Evolutionary conservation across 2,797 vertebrate species (phyloP), one percentile per base, ranked within the genome.

Genomic region (Salarias fasciatus): DNA sequence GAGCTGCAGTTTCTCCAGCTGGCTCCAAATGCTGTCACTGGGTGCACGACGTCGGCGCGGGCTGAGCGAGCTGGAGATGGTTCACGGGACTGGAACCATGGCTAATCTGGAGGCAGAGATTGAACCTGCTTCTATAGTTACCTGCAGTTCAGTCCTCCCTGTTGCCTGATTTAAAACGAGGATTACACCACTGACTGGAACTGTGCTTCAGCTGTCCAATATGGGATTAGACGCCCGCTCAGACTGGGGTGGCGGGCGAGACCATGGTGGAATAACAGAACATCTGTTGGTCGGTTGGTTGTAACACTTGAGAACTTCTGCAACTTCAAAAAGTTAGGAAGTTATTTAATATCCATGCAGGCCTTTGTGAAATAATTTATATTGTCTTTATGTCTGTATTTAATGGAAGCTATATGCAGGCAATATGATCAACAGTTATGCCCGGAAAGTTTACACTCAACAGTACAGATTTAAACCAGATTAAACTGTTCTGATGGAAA

Each of bases 161-260:
- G 73, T 70, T 64, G 57, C 53, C 10, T 66, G 63, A 58, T 68
- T 67, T 54, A 56, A 63, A 72, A 63, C 36, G 6, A 33, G 15
- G 52, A 54, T 68, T 66, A 62, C 52, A 37, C 41, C 31, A 50
- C 48, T 62, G 59, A 60, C 69, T 55, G 58, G 49, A 53, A 55
- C 46, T 54, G 37, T 33, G 31, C 53, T 62, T 65, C 56, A 63
- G 45, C 64, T 29, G 44, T 48, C 54, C 49, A 63, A 62, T 30
- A 46, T 61, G 37, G 62, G 53, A 56, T 61, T 53, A 52, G 37
- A 40, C 11, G 53, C 11, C 31, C 44, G 43, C 33, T 55, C 44
- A 31, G 6, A n/a, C 11, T 29, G 24, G 46, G 11, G 7, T 58
- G 11, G 43, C 31, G 28, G 31, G 31, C 40, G 33, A 28, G 6